Percentiles rank a stretch among this genome's conserved stretches.
phyloP scores from a whole-genome alignment of 2,113 vertebrate species.

The Halcyon senegalensis region DNA sequence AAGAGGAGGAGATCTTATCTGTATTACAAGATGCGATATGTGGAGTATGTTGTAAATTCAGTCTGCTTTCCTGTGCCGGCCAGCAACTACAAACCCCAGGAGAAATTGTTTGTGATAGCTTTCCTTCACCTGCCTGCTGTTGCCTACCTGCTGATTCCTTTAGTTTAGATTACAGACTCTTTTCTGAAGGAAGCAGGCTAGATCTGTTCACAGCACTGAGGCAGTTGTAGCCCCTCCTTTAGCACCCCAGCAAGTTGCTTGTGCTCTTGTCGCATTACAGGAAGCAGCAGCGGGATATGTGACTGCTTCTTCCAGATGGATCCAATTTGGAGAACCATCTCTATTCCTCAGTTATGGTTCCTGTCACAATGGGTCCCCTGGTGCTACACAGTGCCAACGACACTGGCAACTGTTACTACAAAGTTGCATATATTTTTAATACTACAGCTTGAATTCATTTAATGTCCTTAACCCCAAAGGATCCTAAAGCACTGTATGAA shows the following conservation, averaged over 20 bases:
- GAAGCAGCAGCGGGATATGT: background rate
- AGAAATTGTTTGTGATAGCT: background rate
- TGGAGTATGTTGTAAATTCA: background rate
- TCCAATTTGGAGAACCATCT: background rate
- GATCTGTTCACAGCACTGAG: background rate
- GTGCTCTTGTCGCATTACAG: background rate
- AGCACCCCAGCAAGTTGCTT: background rate
- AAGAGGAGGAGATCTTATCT: background rate
- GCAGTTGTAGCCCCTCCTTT: background rate
- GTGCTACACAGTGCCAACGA: background rate
- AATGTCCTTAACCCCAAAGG: background rate
- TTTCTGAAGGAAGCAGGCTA: background rate
- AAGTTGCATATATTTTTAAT: constrained; percentile 40
- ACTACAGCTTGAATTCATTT: background rate
- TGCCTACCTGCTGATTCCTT: background rate
- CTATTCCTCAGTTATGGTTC: background rate
- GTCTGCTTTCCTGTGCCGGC: background rate
- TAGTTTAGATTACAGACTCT: background rate
- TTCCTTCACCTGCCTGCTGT: background rate
- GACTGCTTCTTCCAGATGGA: background rate
- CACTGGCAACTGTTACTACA: background rate
- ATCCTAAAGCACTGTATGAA: background rate
- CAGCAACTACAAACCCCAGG: background rate
- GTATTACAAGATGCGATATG: background rate
- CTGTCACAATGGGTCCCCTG: background rate